A percentile compares a stretch with the other conserved stretches of the same genome.
Conservation (phyloP, 2,113 vertebrate genomes). For the Acanthochromis polyacanthus region DNA sequence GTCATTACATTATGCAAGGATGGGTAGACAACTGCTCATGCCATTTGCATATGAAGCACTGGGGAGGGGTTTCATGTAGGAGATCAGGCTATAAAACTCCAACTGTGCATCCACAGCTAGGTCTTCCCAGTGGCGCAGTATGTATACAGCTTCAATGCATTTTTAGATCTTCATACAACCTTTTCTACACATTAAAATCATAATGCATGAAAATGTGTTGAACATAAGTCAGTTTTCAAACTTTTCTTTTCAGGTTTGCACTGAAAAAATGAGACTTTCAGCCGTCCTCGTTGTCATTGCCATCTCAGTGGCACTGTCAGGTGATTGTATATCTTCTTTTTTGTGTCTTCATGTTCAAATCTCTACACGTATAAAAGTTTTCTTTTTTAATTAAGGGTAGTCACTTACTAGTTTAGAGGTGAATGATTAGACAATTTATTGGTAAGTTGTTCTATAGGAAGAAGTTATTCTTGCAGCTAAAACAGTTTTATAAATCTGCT, state of each 20-base stretch:
- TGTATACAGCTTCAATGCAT: background rate
- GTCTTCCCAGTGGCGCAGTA: background rate
- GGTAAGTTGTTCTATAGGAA: background rate
- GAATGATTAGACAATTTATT: background rate
- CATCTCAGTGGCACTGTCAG: slow-evolving; percentile 1
- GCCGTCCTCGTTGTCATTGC: background rate
- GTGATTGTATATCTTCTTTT: background rate
- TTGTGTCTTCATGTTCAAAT: background rate
- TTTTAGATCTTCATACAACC: background rate
- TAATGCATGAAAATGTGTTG: background rate
- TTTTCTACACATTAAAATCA: background rate
- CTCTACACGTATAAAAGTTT: too few relatives aligned
- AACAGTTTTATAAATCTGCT: too few relatives aligned
- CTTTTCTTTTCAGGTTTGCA: background rate
- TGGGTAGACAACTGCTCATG: too few relatives aligned
- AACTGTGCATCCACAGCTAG: background rate
- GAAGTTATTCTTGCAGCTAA: too few relatives aligned
- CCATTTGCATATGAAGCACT: background rate
- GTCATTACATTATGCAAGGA: too few relatives aligned
- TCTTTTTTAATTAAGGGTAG: too few relatives aligned
- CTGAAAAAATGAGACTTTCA: slow-evolving; percentile 31
- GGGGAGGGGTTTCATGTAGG: background rate
- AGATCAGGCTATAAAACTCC: background rate
- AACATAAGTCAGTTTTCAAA: background rate
- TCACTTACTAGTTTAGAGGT: too few relatives aligned